Base-by-base conservation (phyloP, 2,888 invertebrate genomes). In the Rhopalosiphum nymphaeae region DNA sequence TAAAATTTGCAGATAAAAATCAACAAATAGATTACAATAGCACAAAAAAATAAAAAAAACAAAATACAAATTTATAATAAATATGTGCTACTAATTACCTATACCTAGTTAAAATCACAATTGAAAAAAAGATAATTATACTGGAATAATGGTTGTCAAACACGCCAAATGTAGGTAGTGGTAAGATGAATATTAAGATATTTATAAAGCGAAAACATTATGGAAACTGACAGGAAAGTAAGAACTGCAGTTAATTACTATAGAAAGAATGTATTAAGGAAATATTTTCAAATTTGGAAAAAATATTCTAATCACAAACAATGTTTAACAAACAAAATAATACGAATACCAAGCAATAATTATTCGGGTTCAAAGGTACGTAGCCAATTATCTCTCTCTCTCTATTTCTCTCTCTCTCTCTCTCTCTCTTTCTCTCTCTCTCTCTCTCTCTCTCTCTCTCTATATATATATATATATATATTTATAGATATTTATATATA, bases 181-280 rank as follows among this genome's bases (percentile, higher is more conserved):
- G 16, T 3, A 78, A 36, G 36, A 78, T 21, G 36, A 29, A 36
- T 21, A 9, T 0, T 67, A 67, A 67, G n/a, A 57, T 89, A 11
- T 36, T 88, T 29, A 13, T 89, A 13, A 57, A 36, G n/a, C 13
- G 7, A 56, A 29, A 89, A 56, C 57, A 21, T 78, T 42, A 91
- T 91, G 91, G 91, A 91, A 91, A 85, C 85, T n/a, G 25, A 85
- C 56, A 85, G 85, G 36, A 91, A 91, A 91, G 13, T 91, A 85
- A 91, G 56, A 85, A 56, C 21, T 7, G 91, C n/a, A n/a, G 25
- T 9, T 11, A 91, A 56, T 91, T 91, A 85, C n/a, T 85, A 56
- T 85, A 85, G 56, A n/a, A 91, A 44, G n/a, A 85, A 44, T 44
- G 26, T 44, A n/a, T 44, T 91, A 25, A 91, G 85, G 25, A 91